These are phyloP conservation scores for Pseudopipra pipra DNA, from an alignment of 2,113 vertebrate species.

Conservation along the genomic window DNA sequence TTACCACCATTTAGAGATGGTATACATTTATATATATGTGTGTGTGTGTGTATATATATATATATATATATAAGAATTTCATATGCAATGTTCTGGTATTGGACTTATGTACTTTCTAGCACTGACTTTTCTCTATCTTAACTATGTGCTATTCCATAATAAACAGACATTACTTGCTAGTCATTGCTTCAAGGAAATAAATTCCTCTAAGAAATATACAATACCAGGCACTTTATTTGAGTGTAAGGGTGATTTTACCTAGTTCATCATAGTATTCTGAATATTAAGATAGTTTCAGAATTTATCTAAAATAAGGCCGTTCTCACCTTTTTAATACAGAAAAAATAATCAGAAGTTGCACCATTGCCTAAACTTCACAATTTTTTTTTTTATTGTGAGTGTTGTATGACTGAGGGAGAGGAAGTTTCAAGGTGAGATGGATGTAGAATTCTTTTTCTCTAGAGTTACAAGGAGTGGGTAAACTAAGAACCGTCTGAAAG, in stretches of 20 bases:
- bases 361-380: background rate
- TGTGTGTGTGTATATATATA: too few species aligned
- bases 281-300: background rate
- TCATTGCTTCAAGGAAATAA: background rate
- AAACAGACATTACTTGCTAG: background rate
- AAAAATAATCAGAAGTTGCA: background rate
- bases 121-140: background rate
- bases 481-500: background rate
- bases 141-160: background rate
- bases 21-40: background rate
- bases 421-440: background rate
- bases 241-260: background rate
- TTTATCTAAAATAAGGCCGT: background rate
- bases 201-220: background rate
- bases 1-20: background rate
- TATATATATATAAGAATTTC: accelerated
- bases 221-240: background rate
- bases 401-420: background rate
- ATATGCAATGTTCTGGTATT: background rate
- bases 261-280: background rate
- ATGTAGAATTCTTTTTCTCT: background rate
- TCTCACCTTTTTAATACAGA: background rate
- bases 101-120: background rate
- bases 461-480: background rate
- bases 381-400: background rate